Percentiles rank a stretch among this genome's conserved stretches.
Evolutionary conservation across 2,888 invertebrate species (phyloP).

Genomic region (Drosophila incognita): DNA sequence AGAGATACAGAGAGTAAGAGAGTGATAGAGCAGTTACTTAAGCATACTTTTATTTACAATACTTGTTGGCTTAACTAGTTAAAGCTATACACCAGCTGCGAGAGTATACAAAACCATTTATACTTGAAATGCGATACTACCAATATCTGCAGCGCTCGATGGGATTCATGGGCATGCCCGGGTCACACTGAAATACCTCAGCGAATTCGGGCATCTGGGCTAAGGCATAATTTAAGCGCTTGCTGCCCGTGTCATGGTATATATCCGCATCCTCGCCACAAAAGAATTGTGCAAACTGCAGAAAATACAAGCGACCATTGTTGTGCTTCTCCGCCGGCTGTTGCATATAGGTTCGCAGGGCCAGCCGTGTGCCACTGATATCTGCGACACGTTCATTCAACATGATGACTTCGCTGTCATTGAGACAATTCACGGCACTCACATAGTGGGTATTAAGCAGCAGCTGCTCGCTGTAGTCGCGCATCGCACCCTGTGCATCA

Average conservation of each 20-base stretch:
- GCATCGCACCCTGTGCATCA: conserved; percentile 66
- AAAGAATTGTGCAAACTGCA: conserved; percentile 82
- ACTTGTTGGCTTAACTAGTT: conserved; percentile 62
- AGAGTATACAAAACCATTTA: conserved; percentile 13
- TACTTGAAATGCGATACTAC: conserved; percentile 51
- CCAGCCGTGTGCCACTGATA: conserved; percentile 77
- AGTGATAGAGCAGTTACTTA: conserved; percentile 36
- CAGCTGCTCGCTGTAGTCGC: conserved; percentile 59
- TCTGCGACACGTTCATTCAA: conserved; percentile 77
- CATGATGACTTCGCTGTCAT: conserved; percentile 48
- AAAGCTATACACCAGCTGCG: conserved; percentile 54
- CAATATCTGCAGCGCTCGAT: conserved; percentile 68
- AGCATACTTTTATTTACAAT: conserved; percentile 69
- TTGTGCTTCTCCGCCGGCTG: conserved; percentile 42
- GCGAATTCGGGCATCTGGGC: conserved; percentile 78
- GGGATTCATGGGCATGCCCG: conserved; percentile 71
- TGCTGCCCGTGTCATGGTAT: conserved; percentile 71
- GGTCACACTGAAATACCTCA: conserved; percentile 66
- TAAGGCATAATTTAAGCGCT: conserved; percentile 75
- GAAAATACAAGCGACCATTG: conserved; percentile 73
- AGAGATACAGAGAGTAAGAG: not conserved
- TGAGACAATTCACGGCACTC: conserved; percentile 59
- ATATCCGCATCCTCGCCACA: conserved; percentile 74
- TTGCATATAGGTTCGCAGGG: conserved; percentile 69
- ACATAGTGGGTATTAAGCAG: conserved; percentile 51